These are phyloP conservation scores for Monochamus saltuarius DNA, from an alignment of 1,140 invertebrate species.

Conservation along the genomic window DNA sequence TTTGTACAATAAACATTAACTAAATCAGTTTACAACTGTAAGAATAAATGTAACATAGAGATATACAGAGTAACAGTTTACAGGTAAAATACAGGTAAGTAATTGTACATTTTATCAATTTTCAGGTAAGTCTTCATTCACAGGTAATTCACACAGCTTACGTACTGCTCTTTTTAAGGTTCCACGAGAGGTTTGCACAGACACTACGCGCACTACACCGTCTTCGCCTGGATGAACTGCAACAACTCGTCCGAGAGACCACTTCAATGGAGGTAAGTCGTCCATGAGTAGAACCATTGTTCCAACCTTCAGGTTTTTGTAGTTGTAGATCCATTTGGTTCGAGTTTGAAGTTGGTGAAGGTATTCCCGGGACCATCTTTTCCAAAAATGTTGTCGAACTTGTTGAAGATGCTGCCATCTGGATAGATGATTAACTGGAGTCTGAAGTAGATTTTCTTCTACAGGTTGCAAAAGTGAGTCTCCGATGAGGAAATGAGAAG, in stretches of 20 bases:
- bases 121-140: no score
- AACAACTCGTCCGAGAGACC: constrained; percentile 42
- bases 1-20: no score
- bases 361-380: constrained; percentile 28
- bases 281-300: constrained; percentile 15
- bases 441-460: constrained; percentile 5
- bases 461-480: constrained; percentile 14
- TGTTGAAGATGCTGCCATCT: not conserved
- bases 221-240: constrained; percentile 46
- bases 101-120: no score
- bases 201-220: constrained; percentile 42
- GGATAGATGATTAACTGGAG: no score
- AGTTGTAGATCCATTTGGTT: constrained; percentile 17
- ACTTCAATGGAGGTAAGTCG: constrained; percentile 26
- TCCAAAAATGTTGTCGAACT: constrained; percentile 25
- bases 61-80: no score
- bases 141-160: constrained; percentile 23
- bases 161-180: constrained; percentile 12
- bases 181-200: constrained; percentile 41
- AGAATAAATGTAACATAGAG: no score
- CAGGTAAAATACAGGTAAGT: no score
- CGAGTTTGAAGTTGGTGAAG: constrained; percentile 22
- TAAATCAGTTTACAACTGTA: no score
- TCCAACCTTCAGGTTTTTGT: not conserved
- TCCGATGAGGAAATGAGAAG: constrained; percentile 43